Evolutionary conservation across 2,888 invertebrate genomes (phyloP).

Genomic region (Mimas tiliae): DNA sequence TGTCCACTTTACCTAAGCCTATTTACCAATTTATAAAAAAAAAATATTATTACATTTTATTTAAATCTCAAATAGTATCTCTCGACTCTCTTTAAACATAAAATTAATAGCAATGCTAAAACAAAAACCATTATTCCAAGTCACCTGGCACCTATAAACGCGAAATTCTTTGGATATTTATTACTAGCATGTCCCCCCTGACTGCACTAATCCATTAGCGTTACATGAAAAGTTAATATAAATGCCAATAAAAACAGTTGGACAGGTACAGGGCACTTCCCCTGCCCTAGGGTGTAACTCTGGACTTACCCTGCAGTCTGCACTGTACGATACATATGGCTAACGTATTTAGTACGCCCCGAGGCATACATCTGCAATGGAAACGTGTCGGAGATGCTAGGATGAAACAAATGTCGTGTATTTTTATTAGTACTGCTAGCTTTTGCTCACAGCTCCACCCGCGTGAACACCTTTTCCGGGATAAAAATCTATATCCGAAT

Average conservation of each 20-base stretch:
- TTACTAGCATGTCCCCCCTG: constrained; percentile 47
- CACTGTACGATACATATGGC: not conserved
- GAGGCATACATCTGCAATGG: not conserved
- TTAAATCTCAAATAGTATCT: too few species aligned
- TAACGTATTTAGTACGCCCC: constrained; percentile 4
- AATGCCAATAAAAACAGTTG: constrained; percentile 69
- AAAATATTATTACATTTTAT: too few species aligned
- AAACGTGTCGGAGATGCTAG: not conserved
- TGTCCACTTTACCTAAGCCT: too few species aligned
- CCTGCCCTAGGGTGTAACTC: constrained; percentile 57
- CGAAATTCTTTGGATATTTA: constrained; percentile 15
- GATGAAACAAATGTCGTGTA: not conserved
- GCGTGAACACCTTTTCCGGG: too few species aligned
- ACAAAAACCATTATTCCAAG: not conserved
- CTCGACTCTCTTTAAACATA: too few species aligned
- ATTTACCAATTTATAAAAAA: too few species aligned
- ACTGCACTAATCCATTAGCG: constrained; percentile 77
- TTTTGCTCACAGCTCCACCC: too few species aligned
- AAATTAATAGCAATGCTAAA: not conserved
- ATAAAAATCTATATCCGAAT: too few species aligned
- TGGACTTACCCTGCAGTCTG: constrained; percentile 28
- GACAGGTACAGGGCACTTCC: constrained; percentile 58
- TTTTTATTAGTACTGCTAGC: not conserved
- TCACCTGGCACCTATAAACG: not conserved
- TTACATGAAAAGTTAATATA: constrained; percentile 77